These are phyloP conservation scores for Cheumatopsyche charites DNA, from an alignment of 1,140 invertebrate species.

Conservation along the genomic window DNA sequence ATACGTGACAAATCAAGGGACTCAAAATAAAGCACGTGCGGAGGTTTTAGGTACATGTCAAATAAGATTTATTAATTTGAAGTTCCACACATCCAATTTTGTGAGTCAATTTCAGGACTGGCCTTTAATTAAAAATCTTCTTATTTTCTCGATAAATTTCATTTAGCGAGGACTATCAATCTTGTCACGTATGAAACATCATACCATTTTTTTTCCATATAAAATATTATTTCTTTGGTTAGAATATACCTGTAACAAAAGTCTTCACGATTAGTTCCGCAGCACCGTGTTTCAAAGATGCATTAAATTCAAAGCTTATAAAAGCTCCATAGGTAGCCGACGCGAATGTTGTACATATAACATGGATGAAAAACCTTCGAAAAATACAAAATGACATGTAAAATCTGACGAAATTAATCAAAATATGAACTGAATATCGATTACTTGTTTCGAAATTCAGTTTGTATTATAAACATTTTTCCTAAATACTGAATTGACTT, in stretches of 20 bases:
- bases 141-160: neutral
- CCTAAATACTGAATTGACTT: no score
- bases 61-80: no score
- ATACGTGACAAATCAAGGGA: neutral
- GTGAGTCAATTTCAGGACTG: no score
- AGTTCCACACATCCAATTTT: no score
- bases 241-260: constrained; percentile 25
- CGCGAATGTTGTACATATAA: neutral
- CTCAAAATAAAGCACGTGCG: neutral
- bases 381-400: neutral
- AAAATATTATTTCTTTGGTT: constrained; percentile 18
- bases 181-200: constrained; percentile 1
- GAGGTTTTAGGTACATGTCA: no score
- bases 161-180: neutral
- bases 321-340: constrained; percentile 27
- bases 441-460: no score
- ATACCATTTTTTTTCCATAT: constrained; percentile 3
- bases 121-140: no score
- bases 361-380: constrained; percentile 20
- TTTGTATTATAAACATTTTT: no score
- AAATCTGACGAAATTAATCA: no score
- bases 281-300: constrained; percentile 4
- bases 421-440: no score
- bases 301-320: constrained; percentile 25
- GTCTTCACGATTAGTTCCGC: constrained; percentile 30